Evolutionary conservation across 2,888 invertebrate species (phyloP).

Genomic region (Cryptocephalus primarius): DNA sequence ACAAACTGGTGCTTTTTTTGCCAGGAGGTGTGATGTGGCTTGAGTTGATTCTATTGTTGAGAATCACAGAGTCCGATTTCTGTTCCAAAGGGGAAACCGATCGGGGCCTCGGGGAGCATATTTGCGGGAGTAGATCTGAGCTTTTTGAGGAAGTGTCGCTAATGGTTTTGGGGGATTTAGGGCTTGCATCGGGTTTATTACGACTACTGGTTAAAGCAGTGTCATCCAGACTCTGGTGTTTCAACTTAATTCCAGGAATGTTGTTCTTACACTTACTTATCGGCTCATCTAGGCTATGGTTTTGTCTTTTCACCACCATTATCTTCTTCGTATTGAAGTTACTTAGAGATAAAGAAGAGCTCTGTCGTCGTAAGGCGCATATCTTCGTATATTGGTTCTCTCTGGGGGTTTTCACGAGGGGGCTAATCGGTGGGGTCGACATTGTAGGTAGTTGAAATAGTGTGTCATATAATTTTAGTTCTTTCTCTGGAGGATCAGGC

Average conservation of each 20-base stretch:
- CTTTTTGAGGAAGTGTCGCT: constrained; percentile 8
- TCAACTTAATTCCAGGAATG: constrained; percentile 44
- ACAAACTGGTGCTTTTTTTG: constrained; percentile 28
- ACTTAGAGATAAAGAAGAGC: constrained; percentile 67
- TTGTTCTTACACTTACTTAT: constrained; percentile 38
- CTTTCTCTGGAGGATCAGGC: constrained; percentile 54
- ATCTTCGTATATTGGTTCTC: constrained; percentile 85
- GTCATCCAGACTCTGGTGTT: constrained; percentile 60
- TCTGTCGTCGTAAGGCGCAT: constrained; percentile 76
- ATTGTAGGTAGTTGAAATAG: constrained; percentile 49
- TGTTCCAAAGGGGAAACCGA: constrained; percentile 36
- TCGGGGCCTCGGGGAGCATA: constrained; percentile 22
- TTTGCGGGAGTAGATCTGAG: constrained; percentile 5
- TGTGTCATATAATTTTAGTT: constrained; percentile 59
- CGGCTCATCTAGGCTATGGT: constrained; percentile 68
- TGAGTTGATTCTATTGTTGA: constrained; percentile 29
- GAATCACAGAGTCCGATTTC: constrained; percentile 33
- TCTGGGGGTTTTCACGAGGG: constrained; percentile 59
- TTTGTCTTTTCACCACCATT: constrained; percentile 46
- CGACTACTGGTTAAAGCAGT: constrained; percentile 28
- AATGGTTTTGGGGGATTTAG: constrained; percentile 13
- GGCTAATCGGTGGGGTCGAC: constrained; percentile 60
- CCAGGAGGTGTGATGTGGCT: constrained; percentile 15
- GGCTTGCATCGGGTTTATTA: constrained; percentile 14
- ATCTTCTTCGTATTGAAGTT: constrained; percentile 38